Evolutionary conservation across 2,797 vertebrate genomes (phyloP), one percentile per base, ranked within the genome.

Genomic region (Cyclopterus lumpus): DNA sequence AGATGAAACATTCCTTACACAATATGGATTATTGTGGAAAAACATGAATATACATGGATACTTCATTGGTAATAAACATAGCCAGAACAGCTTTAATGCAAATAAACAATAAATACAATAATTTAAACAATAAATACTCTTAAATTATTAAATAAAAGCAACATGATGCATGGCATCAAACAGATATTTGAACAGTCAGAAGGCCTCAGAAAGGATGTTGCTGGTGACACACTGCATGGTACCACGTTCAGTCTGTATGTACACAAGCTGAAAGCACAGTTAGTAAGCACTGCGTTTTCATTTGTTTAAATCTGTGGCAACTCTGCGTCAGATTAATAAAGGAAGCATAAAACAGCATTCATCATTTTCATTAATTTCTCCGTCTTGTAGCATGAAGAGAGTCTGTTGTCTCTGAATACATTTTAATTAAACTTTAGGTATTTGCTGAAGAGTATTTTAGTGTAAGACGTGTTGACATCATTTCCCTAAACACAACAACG

Each of bases 61-160:
- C 59, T 78, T 91, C 58, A 88, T 85, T 91, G 83, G 93, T 91
- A 92, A 91, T 84, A 89, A 79, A 86, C 73, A 89, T 85, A 75
- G 74, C 49, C 69, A 89, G 61, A 84, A 83, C 69, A 86, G 70
- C 79, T 89, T 87, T 87, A 91, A 91, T 91, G 82, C 87, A 90
- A 90, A 80, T 79, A 66, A 57, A 83, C 86, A 95, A 93, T 78
- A 95, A 95, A 96, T 95, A 94, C 84, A 89, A 92, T 93, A 93
- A 91, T 86, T 93, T 89, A 92, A 85, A 82, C 67, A 91, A 92
- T 92, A 89, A 90, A 87, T 92, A 87, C 71, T 89, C 73, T 81
- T 87, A 79, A 90, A 84, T 86, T n/a, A n/a, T n/a, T n/a, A n/a
- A n/a, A n/a, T n/a, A n/a, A 89, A 91, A 89, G 84, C 79, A 78